Evolutionary conservation across 2,113 vertebrate species (phyloP), one percentile per base, ranked within the genome.

Genomic region (Pycnonotus jocosus): DNA sequence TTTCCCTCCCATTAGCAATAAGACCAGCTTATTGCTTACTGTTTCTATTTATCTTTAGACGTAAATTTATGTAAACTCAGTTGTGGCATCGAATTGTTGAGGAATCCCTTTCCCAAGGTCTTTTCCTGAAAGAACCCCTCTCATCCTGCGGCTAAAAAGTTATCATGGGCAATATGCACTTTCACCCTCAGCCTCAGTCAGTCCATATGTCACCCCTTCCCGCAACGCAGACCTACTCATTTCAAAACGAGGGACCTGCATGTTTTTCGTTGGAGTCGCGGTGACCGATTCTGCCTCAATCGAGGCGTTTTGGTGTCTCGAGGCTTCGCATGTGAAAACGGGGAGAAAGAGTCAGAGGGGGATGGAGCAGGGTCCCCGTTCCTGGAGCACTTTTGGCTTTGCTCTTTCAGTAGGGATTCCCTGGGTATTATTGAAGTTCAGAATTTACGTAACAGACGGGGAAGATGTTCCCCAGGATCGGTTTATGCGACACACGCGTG

Each of bases 121-220:
- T 69, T 94, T 61, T 58, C 68, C 85, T 65, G 37, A 68, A 86
- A 81, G 70, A 80, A 27, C 28, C 16, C 35, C 69, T 56, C 68
- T 74, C 58, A 85, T 80, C 81, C 44, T 47, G 37, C 30, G 40
- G 86, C 81, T 69, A 72, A 58, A 25, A 89, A 69, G 86, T 94
- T 96, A 83, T 54, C 54, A 7, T 6, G 48, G 58, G 27, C 77
- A 91, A 94, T 42, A 92, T 92, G 69, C 80, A 54, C 72, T 86
- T 85, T 90, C 92, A 65, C 77, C 64, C 53, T 42, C 86, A 84
- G 82, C 37, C 85, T 91, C 80, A 31, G 65, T 22, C n/a, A 35
- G 92, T 70, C 24, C 12, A 0, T 37, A 0, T 11, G 78, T 60
- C 57, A 31, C 51, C 65, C 33, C 37, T 82, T 42, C n/a, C 45